These are phyloP conservation scores for Pelmatolapia mariae DNA, from an alignment of 2,113 vertebrate species.

Conservation along the genomic window DNA sequence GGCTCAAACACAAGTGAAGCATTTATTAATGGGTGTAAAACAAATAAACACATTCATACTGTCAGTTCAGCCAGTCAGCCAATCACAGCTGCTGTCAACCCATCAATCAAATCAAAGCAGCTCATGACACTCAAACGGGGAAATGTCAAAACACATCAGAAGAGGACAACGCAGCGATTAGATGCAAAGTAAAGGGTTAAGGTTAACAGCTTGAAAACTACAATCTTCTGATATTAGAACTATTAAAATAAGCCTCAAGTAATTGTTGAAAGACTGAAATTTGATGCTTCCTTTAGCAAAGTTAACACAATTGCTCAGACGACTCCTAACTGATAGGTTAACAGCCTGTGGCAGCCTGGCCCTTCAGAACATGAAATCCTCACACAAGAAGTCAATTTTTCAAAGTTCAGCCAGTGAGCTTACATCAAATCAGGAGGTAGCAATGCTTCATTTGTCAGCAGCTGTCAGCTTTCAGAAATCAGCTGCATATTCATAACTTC, in stretches of 20 bases:
- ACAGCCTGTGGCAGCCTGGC: not conserved
- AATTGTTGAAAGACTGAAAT: not conserved
- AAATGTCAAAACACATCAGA: slow-evolving; percentile 24
- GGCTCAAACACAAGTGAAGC: not conserved
- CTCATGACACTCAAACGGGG: not conserved
- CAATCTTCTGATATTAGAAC: not conserved
- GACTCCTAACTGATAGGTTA: not conserved
- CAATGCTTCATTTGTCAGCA: slow-evolving; percentile 12
- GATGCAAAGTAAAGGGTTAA: not conserved
- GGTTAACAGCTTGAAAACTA: not conserved
- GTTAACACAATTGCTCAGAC: not conserved
- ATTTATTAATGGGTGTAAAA: not conserved
- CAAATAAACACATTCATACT: not conserved
- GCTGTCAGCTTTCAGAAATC: not conserved
- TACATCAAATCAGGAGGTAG: not conserved
- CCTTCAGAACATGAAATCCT: not conserved
- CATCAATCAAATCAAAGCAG: not conserved
- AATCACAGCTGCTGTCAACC: slow-evolving; percentile 17
- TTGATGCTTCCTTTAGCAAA: not conserved
- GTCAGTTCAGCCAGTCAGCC: not conserved
- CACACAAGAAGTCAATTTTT: not conserved
- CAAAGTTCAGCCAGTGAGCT: not conserved
- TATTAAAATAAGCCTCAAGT: not conserved
- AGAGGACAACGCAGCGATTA: not conserved
- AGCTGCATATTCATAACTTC: slow-evolving; percentile 38